phyloP scores from a whole-genome alignment of 2,888 invertebrate genomes.

The Dyspetes luteomarginatus region DNA sequence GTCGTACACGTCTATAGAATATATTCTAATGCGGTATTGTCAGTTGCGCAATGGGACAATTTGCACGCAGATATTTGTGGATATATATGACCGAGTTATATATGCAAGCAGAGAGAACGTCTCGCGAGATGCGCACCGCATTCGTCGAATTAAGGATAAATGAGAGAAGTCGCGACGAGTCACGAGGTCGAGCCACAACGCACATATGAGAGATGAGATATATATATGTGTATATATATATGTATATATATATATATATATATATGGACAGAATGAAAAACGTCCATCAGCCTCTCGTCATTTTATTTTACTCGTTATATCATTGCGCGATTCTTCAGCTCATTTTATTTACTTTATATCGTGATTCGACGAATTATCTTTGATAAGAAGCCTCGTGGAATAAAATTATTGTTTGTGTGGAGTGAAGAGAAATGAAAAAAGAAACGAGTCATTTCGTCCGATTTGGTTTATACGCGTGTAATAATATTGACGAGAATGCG shows the following conservation, averaged over 20 bases:
- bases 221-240: neutral
- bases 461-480: neutral
- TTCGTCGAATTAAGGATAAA: slow-evolving; percentile 64
- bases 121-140: slow-evolving; percentile 58
- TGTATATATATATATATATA: too few relatives aligned
- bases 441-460: too few relatives aligned
- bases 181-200: slow-evolving; percentile 55
- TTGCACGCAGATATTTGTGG: slow-evolving; percentile 61
- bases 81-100: slow-evolving; percentile 21
- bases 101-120: slow-evolving; percentile 28
- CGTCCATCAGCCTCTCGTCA: neutral
- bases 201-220: slow-evolving; percentile 24
- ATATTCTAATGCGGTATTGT: slow-evolving; percentile 3
- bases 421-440: neutral
- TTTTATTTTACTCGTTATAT: slow-evolving; percentile 7
- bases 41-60: slow-evolving; percentile 61
- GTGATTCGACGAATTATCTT: slow-evolving; percentile 56
- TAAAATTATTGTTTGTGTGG: neutral
- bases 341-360: slow-evolving; percentile 16
- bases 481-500: neutral
- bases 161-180: slow-evolving; percentile 62
- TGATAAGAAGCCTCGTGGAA: slow-evolving; percentile 5
- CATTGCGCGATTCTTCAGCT: slow-evolving; percentile 4
- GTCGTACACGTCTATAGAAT: neutral
- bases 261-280: neutral